Base-by-base conservation (phyloP, 2,888 invertebrate genomes). In the Crossocerus cetratus region DNA sequence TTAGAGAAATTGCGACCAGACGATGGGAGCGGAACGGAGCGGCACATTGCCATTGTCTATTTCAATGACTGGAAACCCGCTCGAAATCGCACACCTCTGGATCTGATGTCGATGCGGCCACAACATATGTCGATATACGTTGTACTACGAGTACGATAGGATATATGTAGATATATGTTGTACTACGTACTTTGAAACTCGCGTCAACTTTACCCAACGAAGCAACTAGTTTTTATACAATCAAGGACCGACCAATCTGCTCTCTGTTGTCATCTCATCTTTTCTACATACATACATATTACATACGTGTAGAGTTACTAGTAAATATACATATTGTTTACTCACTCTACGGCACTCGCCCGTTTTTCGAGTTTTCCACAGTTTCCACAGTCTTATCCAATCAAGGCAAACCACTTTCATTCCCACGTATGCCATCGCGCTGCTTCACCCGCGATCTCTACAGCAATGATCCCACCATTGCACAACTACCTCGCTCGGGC, bases 131-230 rank as follows among this genome's bases (percentile, higher is more conserved):
- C n/a, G n/a, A n/a, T n/a, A n/a, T n/a, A n/a, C n/a, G n/a, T n/a
- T n/a, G n/a, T n/a, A n/a, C n/a, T n/a, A n/a, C n/a, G n/a, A n/a
- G n/a, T n/a, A n/a, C n/a, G n/a, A n/a, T n/a, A n/a, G n/a, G n/a
- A n/a, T n/a, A n/a, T n/a, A n/a, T n/a, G n/a, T 18, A 8, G 11
- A 4, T 21, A 11, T 56, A 21, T 2, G 13, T 56, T 5, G 14
- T 56, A 20, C 20, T n/a, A n/a, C n/a, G n/a, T n/a, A 84, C 32
- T 91, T 90, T 67, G 84, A 90, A 75, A 83, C 84, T 0, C 90
- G 90, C 63, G 86, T 89, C 0, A 91, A 91, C 78, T 90, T 90
- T 23, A 62, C 69, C 5, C 77, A 56, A 80, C 58, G n/a, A n/a
- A n/a, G n/a, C n/a, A n/a, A n/a, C n/a, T n/a, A n/a, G n/a, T n/a